Percentiles rank a stretch among this genome's conserved stretches.
Evolutionary conservation across 23 tunicate genomes (phyloP).

Genomic region (Oikopleura dioica): DNA sequence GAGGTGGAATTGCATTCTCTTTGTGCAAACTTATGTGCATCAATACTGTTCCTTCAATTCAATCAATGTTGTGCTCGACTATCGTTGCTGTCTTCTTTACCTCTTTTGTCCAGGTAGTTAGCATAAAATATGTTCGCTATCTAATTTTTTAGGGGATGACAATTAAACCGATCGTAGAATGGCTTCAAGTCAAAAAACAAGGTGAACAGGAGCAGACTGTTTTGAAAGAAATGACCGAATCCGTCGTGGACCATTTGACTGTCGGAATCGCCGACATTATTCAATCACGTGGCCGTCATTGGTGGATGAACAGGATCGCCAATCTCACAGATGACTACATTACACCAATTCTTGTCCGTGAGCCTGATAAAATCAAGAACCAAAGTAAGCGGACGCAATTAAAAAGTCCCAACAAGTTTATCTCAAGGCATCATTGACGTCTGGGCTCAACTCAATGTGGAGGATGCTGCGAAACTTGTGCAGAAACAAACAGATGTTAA

Average conservation of each 20-base stretch:
- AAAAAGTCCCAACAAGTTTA: no score
- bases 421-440: no score
- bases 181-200: conserved; percentile 43
- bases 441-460: no score
- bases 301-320: conserved; percentile 76
- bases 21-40: conserved; percentile 56
- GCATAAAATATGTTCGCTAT: conserved; percentile 57
- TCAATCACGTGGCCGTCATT: conserved; percentile 86
- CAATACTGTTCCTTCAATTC: conserved; percentile 62
- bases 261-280: conserved; percentile 81
- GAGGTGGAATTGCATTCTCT: conserved; percentile 96
- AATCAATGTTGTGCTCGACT: conserved; percentile 81
- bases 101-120: conserved; percentile 52
- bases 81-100: conserved; percentile 79
- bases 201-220: conserved; percentile 38
- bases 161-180: conserved; percentile 74
- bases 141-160: conserved; percentile 50
- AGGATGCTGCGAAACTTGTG: no score
- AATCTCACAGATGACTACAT: no score
- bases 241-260: conserved; percentile 85
- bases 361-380: no score
- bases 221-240: conserved; percentile 67
- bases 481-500: no score
- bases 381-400: no score
- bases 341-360: no score